Evolutionary conservation across 2,113 vertebrate species (phyloP).

Genomic region (Tamias sibiricus): DNA sequence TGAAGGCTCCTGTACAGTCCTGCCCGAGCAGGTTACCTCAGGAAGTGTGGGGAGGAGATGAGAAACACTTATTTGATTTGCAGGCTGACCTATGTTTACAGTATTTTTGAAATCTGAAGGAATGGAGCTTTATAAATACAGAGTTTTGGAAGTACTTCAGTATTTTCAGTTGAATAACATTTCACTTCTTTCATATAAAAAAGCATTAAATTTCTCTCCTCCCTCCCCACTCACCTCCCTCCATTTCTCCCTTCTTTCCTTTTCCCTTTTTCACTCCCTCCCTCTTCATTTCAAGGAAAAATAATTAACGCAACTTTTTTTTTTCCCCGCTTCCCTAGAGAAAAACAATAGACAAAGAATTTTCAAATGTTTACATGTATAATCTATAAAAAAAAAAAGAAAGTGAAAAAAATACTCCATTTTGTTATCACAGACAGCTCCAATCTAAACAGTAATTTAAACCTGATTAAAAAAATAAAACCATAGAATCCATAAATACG

Average conservation of each 20-base stretch:
- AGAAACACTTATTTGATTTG: conserved; percentile 16
- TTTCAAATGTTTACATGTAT: conserved; percentile 38
- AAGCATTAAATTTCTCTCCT: background rate
- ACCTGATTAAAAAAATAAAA: background rate
- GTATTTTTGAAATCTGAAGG: conserved; percentile 26
- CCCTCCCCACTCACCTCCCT: background rate
- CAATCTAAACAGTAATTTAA: background rate
- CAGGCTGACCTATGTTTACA: background rate
- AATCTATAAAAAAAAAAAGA: background rate
- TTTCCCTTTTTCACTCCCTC: background rate
- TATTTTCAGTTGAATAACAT: background rate
- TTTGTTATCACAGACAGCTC: background rate
- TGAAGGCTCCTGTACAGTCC: background rate
- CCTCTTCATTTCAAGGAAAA: conserved; percentile 15
- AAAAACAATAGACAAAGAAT: conserved; percentile 48
- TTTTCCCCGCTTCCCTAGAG: background rate
- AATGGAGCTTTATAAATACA: conserved; percentile 14
- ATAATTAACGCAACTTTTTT: background rate
- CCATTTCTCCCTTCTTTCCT: background rate
- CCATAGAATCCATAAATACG: background rate
- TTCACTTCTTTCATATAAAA: background rate
- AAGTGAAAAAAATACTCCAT: background rate
- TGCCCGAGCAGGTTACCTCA: background rate
- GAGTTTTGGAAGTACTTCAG: conserved; percentile 27
- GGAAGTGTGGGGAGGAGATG: background rate